Percentiles rank a stretch among this genome's conserved stretches.
phyloP scores from a whole-genome alignment of 2,888 invertebrate genomes.

The Netelia virgata region DNA sequence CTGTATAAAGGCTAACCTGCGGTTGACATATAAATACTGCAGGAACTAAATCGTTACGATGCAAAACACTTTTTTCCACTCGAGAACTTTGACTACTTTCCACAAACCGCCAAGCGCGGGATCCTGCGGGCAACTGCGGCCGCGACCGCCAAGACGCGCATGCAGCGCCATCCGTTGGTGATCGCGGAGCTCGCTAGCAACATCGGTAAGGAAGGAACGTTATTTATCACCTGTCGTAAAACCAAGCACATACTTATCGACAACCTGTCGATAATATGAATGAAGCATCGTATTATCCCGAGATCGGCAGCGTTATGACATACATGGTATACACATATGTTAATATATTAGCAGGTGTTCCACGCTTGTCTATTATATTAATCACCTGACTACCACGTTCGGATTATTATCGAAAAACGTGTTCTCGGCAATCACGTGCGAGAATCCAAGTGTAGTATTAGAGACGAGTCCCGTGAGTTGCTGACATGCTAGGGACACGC shows the following conservation, averaged over 20 bases:
- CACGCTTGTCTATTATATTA: conserved; percentile 49
- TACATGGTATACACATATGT: neutral
- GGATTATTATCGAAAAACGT: conserved; percentile 54
- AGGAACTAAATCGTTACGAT: neutral
- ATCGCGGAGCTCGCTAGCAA: neutral
- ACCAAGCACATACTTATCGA: neutral
- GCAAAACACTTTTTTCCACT: neutral
- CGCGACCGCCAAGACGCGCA: neutral
- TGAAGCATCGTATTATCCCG: neutral
- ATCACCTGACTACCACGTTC: conserved; percentile 61
- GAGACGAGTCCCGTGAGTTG: conserved; percentile 27
- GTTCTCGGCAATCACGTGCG: conserved; percentile 56
- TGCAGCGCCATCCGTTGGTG: neutral
- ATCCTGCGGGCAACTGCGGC: neutral
- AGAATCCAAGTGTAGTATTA: conserved; percentile 3
- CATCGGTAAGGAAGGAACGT: neutral
- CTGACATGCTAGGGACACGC: conserved; percentile 55
- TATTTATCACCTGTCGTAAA: neutral
- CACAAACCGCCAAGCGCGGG: neutral
- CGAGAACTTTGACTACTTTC: neutral
- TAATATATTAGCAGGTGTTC: conserved; percentile 32
- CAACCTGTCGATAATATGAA: neutral
- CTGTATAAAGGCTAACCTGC: no score
- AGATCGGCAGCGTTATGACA: neutral
- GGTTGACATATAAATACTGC: no score